Evolutionary conservation across 2,888 invertebrate genomes (phyloP).

Genomic region (Limnephilus lunatus): DNA sequence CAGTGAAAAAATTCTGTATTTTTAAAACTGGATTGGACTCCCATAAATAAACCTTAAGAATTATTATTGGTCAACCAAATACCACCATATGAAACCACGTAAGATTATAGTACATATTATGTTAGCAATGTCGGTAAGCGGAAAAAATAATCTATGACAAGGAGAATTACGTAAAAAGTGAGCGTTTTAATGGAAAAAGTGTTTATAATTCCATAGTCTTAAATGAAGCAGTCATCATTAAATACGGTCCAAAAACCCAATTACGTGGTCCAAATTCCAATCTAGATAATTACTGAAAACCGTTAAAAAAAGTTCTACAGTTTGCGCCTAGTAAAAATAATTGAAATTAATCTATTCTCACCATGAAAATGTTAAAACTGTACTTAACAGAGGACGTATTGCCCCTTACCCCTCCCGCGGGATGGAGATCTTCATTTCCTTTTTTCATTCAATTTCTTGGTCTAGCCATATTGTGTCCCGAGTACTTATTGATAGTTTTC

Average conservation of each 20-base stretch:
- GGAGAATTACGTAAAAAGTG: background rate
- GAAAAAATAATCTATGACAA: background rate
- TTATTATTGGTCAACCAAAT: background rate
- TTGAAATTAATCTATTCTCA: background rate
- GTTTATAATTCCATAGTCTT: background rate
- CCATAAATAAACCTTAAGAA: background rate
- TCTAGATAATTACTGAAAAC: background rate
- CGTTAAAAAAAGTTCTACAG: background rate
- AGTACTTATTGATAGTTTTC: no score
- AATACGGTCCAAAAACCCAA: background rate
- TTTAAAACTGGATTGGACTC: background rate
- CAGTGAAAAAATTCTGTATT: background rate
- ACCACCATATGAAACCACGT: no score
- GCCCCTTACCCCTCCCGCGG: no score
- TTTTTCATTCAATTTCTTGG: background rate
- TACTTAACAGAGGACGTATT: background rate
- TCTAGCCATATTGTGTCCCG: background rate
- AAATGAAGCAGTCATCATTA: background rate
- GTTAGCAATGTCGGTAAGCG: background rate
- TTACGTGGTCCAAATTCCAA: background rate
- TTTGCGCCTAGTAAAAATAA: background rate
- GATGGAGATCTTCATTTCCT: background rate
- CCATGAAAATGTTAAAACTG: background rate
- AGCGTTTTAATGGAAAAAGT: background rate
- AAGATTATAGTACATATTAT: background rate